These are phyloP conservation scores for Zoroaster sp. DNA, from an alignment of 53 echinoderm and acorn worm genomes.

Conservation along the genomic window DNA sequence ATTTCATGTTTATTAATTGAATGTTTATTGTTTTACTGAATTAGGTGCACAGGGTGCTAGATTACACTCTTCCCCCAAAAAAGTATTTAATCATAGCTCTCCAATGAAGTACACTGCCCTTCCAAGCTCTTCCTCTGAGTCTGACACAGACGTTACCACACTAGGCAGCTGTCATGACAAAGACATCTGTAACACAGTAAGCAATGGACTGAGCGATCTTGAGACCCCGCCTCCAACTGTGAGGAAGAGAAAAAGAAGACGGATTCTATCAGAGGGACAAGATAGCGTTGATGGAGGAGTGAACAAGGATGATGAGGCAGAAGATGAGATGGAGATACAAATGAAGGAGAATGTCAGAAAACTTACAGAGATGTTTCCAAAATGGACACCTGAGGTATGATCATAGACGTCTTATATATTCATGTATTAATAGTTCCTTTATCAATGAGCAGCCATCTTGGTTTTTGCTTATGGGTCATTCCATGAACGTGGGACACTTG, in stretches of 20 bases:
- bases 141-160: slow-evolving; percentile 29
- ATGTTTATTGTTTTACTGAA: too few species aligned
- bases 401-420: too few species aligned
- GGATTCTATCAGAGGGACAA: slow-evolving; percentile 61
- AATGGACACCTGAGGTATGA: slow-evolving; percentile 1
- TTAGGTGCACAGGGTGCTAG: background rate
- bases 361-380: slow-evolving; percentile 36
- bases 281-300: slow-evolving; percentile 28
- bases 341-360: slow-evolving; percentile 31
- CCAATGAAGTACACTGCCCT: slow-evolving; percentile 22
- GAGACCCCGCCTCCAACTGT: slow-evolving; percentile 39
- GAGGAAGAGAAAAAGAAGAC: slow-evolving; percentile 40
- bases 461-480: too few species aligned
- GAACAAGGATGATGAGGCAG: background rate
- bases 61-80: background rate
- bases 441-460: too few species aligned
- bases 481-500: too few species aligned
- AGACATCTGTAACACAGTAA: background rate
- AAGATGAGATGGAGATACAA: background rate
- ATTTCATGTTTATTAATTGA: too few species aligned
- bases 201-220: slow-evolving; percentile 27
- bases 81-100: background rate
- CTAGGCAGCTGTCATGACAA: background rate
- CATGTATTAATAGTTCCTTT: too few species aligned
- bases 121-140: slow-evolving; percentile 20